Base-by-base conservation (phyloP, 2,888 invertebrate genomes). In the Melangyna quadrimaculata region DNA sequence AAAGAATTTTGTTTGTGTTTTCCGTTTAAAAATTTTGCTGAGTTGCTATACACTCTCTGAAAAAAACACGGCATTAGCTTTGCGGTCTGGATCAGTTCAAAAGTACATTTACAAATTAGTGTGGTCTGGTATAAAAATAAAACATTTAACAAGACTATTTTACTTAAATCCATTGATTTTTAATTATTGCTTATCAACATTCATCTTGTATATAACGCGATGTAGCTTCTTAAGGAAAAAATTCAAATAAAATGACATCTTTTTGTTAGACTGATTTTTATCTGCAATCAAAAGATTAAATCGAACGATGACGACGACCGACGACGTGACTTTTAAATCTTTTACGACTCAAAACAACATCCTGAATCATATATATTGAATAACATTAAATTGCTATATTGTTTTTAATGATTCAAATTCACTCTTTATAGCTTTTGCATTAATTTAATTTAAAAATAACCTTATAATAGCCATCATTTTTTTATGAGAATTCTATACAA, bases 261-360 rank as follows among this genome's bases (percentile, higher is more conserved):
- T 45, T 57, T 22, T 37, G 22, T 40, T 37, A 40, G 35, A 59
- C 14, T 57, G 10, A 19, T 32, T 59, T 72, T 67, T 72, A 65
- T 83, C 59, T 59, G 40, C 37, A 29, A 65, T 53, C 40, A 51
- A 48, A 57, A 80, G 71, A 65, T 71, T 73, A 77, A 86, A 72
- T 81, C 63, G 27, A 80, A 63, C 24, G 57, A 77, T 69, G 80
- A 80, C n/a, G n/a, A n/a, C 63, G 27, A 80, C 55, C 24, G 57
- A 77, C 63, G 80, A 80, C 72, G 72, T 63, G 45, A 35, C 43
- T 63, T 67, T 84, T 72, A 79, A 51, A 27, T 55, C 17, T 43
- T 75, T 48, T 65, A 65, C 74, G 67, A 55, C 59, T 45, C 43
- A 19, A 8, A 65, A 59, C 19, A 35, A 67, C 53, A 77, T 83